Evolutionary conservation across 2,113 vertebrate species (phyloP).

Genomic region (Phalacrocorax aristotelis): DNA sequence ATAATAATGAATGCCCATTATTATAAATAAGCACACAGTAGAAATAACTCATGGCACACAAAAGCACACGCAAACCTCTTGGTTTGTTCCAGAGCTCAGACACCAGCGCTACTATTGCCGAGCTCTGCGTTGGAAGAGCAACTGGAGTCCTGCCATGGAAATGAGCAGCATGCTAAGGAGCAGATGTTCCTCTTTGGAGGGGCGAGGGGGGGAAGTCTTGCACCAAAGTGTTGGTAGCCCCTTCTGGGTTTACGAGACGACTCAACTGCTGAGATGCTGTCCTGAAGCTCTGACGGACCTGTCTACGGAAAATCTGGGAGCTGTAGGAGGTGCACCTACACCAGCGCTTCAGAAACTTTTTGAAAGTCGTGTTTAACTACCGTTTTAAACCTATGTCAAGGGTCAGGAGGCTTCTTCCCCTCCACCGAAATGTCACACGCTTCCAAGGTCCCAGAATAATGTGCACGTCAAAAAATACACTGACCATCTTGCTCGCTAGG

Average conservation of each 20-base stretch:
- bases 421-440: not conserved
- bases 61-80: constrained; percentile 75
- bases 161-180: constrained; percentile 76
- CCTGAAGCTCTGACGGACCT: not conserved
- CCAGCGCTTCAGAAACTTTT: not conserved
- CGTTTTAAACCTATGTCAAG: not conserved
- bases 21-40: constrained; percentile 78
- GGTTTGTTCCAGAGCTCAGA: constrained; percentile 77
- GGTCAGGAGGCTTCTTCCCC: not conserved
- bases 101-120: constrained; percentile 76
- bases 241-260: not conserved
- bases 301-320: constrained; percentile 8
- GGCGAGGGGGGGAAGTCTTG: constrained; percentile 38
- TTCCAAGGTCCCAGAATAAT: not conserved
- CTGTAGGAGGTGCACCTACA: not conserved
- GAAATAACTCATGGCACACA: constrained; percentile 77
- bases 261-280: constrained; percentile 8
- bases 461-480: not conserved
- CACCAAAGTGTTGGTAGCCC: constrained; percentile 64
- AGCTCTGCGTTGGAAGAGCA: constrained; percentile 70
- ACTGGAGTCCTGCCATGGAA: constrained; percentile 78
- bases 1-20: constrained; percentile 80
- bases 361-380: not conserved
- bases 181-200: constrained; percentile 76
- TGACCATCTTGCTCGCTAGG: not conserved